Percentiles rank a stretch among this genome's conserved stretches.
These are phyloP conservation scores for Micromesistius poutassou DNA, from an alignment of 2,797 vertebrate genomes.

Conservation along the genomic window DNA sequence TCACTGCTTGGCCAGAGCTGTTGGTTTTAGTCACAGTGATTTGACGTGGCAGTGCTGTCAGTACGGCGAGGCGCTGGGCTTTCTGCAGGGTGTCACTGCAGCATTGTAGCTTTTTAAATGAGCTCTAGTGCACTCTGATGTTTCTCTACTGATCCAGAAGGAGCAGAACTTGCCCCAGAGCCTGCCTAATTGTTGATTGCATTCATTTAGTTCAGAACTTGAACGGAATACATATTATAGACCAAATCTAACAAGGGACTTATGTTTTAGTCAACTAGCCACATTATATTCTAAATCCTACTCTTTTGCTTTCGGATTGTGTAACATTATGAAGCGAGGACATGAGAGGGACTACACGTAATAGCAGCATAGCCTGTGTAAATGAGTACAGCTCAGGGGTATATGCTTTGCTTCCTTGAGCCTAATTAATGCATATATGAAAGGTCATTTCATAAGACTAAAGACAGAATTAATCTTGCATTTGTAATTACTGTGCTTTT, in stretches of 20 bases:
- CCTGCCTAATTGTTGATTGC: background rate
- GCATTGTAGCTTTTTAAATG: background rate
- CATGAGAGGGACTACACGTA: background rate
- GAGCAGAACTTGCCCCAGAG: background rate
- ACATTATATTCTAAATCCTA: too few relatives aligned
- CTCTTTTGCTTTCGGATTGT: background rate
- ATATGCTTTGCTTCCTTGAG: background rate
- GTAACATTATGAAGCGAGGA: background rate
- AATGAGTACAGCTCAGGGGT: background rate
- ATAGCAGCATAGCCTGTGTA: background rate
- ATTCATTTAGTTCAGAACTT: background rate
- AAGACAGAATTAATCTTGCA: conserved; percentile 1
- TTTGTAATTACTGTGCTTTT: background rate
- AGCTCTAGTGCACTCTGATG: background rate
- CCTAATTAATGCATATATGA: background rate
- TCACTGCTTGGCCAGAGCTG: background rate
- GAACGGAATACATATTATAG: too few relatives aligned
- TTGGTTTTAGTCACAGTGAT: background rate
- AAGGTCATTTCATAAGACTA: background rate
- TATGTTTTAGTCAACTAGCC: too few relatives aligned
- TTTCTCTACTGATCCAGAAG: background rate
- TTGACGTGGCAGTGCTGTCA: background rate
- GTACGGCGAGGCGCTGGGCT: background rate
- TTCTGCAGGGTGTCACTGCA: background rate
- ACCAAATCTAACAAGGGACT: too few relatives aligned